A percentile compares a stretch with the other conserved stretches of the same genome.
Conservation (phyloP, 2,888 invertebrate genomes). For the Rapana venosa region DNA sequence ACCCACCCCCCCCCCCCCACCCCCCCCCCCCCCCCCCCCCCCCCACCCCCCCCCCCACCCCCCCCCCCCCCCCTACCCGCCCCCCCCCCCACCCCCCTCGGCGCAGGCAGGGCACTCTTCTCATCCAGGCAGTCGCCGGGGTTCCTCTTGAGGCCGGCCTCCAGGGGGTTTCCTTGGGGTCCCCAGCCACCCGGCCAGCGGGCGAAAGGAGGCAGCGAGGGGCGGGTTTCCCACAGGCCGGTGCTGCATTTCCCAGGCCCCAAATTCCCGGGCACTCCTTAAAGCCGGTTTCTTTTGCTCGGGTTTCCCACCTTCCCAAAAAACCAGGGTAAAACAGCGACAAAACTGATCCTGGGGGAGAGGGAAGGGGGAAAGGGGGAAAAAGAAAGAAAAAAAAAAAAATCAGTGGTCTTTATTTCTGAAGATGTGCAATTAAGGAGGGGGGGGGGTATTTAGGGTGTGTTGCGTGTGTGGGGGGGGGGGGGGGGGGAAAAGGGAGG, state of each 20-base stretch:
- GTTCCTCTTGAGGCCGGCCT: slow-evolving; percentile 83
- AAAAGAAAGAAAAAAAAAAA: no score
- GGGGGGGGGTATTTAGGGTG: no score
- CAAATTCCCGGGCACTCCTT: slow-evolving; percentile 88
- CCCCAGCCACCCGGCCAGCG: slow-evolving; percentile 86
- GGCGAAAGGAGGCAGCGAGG: slow-evolving; percentile 86
- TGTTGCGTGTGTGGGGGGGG: no score
- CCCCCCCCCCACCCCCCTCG: slow-evolving; percentile 84
- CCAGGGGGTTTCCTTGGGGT: slow-evolving; percentile 89
- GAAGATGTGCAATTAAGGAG: no score
- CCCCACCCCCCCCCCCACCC: no score
- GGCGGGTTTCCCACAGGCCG: slow-evolving; percentile 84
- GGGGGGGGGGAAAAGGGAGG: no score
- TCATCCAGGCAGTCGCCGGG: slow-evolving; percentile 87
- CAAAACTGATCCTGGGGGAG: slow-evolving; percentile 76
- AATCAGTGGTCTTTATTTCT: no score
- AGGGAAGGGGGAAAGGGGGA: no score
- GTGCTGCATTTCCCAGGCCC: slow-evolving; percentile 85
- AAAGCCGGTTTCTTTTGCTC: slow-evolving; percentile 87
- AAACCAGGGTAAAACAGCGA: slow-evolving; percentile 82
- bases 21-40: no score
- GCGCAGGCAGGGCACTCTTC: slow-evolving; percentile 86
- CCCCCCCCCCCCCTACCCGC: no score
- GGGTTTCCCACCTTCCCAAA: slow-evolving; percentile 87
- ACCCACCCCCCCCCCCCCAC: no score